Base-by-base conservation (phyloP, 1,140 invertebrate species). In the Papilio polytes region DNA sequence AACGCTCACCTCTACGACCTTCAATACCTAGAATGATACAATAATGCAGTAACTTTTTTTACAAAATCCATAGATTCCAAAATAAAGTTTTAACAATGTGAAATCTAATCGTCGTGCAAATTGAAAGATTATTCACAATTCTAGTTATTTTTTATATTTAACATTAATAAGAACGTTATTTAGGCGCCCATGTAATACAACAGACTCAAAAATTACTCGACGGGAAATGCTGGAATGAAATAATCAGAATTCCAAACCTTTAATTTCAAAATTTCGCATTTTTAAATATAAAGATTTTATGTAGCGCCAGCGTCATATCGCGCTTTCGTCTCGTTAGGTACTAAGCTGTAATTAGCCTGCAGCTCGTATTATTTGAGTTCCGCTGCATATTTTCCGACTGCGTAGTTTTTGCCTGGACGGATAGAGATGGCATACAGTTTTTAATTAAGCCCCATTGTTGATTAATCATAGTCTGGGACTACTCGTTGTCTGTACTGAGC, bases 341-440 rank as follows among this genome's bases (percentile, higher is more conserved):
- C 63, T 70, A 70, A 70, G 63, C 63, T 70, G 63, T 70, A 36
- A 70, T 70, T 70, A 70, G 63, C 63, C 63, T 70, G 26, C 12
- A 8, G 22, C 22, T 31, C 7, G 63, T 70, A 70, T 70, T 70
- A 70, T 70, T 70, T 31, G 12, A 70, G 63, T 70, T 70, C 13
- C 63, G 6, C 63, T 70, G 63, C 22, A 70, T 70, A 70, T 70
- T 70, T 63, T 70, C 63, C 63, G 63, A 31, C 63, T 70, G 63
- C 13, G 63, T 70, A 70, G 26, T 70, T 70, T 66, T 70, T 70
- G 22, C 22, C 26, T 70, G 26, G 26, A 15, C 63, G 63, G 26
- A 70, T 70, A 70, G 63, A 31, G 13, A 70, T 70, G 63, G 26
- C 15, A 31, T 70, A 70, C 26, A 70, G 63, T 31, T 70, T 70